Evolutionary conservation across 2,888 invertebrate species (phyloP).

Genomic region (Bimastos eiseni): DNA sequence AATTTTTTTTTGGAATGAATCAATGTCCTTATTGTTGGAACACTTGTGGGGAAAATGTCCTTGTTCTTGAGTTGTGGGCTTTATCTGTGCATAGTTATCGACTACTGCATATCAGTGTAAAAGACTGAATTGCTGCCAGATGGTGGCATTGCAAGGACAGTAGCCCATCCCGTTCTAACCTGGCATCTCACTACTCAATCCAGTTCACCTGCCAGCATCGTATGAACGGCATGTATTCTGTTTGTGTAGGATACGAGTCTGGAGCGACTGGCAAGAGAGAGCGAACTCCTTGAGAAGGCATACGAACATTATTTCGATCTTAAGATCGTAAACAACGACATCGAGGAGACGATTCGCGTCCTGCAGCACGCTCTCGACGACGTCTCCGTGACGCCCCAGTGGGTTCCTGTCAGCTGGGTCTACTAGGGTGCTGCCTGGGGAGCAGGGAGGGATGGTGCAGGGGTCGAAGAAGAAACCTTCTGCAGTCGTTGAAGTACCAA

Average conservation of each 20-base stretch:
- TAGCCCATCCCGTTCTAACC: no score
- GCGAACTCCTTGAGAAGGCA: slow-evolving; percentile 90
- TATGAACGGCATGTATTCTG: neutral
- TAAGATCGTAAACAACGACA: slow-evolving; percentile 97
- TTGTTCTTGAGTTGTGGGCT: no score
- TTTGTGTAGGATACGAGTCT: slow-evolving; percentile 87
- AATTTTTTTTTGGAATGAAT: no score
- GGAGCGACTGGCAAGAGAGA: slow-evolving; percentile 92
- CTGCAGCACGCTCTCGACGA: slow-evolving; percentile 87
- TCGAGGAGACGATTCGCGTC: slow-evolving; percentile 93
- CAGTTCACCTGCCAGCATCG: no score
- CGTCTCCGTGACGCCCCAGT: slow-evolving; percentile 80
- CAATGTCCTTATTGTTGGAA: no score
- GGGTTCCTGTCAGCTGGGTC: slow-evolving; percentile 98
- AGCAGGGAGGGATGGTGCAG: neutral
- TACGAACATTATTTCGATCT: slow-evolving; percentile 99
- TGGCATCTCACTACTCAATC: no score
- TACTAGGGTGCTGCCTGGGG: slow-evolving; percentile 67
- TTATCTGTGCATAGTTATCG: no score
- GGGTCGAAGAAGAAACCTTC: neutral
- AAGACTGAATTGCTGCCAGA: no score
- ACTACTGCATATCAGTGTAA: no score
- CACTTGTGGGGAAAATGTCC: no score
- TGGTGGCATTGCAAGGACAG: no score
- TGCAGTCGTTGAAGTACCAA: neutral